These are phyloP conservation scores for Ochotona princeps DNA, from an alignment of 2,113 vertebrate species.

Conservation along the genomic window DNA sequence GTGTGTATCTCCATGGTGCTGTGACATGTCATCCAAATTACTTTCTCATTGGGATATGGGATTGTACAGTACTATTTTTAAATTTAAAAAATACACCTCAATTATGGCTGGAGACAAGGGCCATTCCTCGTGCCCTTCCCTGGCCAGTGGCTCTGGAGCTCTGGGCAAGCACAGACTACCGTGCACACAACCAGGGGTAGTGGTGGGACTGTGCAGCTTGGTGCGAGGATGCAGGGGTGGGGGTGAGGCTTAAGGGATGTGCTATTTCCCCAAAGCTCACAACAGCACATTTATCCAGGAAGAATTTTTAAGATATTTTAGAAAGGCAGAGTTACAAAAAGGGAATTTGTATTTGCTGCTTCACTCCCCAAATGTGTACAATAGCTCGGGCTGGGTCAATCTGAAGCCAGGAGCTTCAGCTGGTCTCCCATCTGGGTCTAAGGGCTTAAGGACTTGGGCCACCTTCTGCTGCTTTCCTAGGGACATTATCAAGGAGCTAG, in stretches of 20 bases:
- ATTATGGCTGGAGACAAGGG: background rate
- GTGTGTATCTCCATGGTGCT: background rate
- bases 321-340: no score
- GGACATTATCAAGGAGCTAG: no score
- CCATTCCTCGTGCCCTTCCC: no score
- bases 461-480: no score
- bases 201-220: fast-evolving
- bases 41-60: background rate
- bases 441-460: no score
- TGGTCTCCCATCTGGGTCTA: no score
- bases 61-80: background rate
- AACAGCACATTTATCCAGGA: background rate
- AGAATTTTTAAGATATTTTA: background rate
- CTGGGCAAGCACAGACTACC: fast-evolving
- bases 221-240: fast-evolving
- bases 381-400: no score
- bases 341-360: no score
- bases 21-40: background rate
- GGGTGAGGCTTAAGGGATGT: background rate
- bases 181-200: background rate
- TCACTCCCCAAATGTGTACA: no score
- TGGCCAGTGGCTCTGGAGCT: background rate
- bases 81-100: background rate
- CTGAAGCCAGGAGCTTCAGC: no score
- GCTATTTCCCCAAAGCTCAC: background rate